Percentiles rank a stretch among this genome's conserved stretches.
These are phyloP conservation scores for Aramus guarauna DNA, from an alignment of 2,113 vertebrate species.

Conservation along the genomic window DNA sequence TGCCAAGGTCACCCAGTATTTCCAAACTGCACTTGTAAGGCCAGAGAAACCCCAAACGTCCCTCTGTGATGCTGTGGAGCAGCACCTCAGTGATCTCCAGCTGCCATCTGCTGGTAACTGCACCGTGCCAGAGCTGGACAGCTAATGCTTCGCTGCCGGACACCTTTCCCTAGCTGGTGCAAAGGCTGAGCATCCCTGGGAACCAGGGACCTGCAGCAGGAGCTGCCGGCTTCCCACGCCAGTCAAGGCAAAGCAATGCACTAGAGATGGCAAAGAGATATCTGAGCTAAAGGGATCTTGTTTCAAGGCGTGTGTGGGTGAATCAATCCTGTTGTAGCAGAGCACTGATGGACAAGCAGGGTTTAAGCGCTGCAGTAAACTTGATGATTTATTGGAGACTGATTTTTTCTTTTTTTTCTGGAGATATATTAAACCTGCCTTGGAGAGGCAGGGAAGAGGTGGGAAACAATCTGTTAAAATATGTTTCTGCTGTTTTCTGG, in stretches of 20 bases:
- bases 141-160: not conserved
- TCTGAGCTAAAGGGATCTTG: not conserved
- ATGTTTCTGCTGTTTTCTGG: not conserved
- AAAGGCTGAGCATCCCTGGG: not conserved
- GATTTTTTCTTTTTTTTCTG: not conserved
- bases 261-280: not conserved
- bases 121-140: accelerated
- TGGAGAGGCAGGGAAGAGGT: not conserved
- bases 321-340: accelerated
- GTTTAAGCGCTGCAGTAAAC: not conserved
- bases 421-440: not conserved
- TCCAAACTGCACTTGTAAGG: not conserved
- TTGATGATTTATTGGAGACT: not conserved
- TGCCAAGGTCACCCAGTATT: not conserved
- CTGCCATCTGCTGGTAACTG: conserved; percentile 64
- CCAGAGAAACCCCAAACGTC: not conserved
- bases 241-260: accelerated
- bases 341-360: not conserved
- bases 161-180: too few relatives aligned
- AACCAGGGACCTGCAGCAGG: not conserved
- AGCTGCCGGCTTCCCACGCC: accelerated
- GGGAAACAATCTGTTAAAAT: not conserved
- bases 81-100: conserved; percentile 12
- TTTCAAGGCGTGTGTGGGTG: accelerated
- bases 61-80: accelerated